Evolutionary conservation across 2,797 vertebrate species (phyloP), one percentile per base, ranked within the genome.

Genomic region (Pyrrhura leucotis): DNA sequence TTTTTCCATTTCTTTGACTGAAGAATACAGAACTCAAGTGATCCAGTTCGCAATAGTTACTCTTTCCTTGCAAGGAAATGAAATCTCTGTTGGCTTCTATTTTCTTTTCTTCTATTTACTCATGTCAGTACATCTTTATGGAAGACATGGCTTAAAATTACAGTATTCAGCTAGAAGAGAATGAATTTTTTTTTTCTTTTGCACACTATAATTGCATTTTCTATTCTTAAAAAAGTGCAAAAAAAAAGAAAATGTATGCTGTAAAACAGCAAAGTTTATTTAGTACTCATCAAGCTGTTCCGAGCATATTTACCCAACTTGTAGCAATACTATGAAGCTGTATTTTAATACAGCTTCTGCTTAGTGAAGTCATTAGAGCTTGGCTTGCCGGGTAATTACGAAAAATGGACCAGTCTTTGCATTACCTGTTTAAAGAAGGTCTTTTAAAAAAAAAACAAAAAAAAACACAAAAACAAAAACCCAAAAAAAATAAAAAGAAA

Each of bases 301-400:
- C 91, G 88, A 96, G 95, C 89, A 85, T 97, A 98, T 97, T 97
- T 97, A 97, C 95, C 95, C 96, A 95, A 96, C 93, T 93, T 96
- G 96, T 98, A 98, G 97, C 97, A 97, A 98, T 98, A 98, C 96
- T 97, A 95, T 88, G 95, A 96, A 97, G 96, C 89, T 96, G 95
- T 98, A 96, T 97, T 95, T 97, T 96, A 94, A 96, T 97, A 96
- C 96, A 96, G 94, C 96, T 98, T 98, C 97, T 71, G 95, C 98
- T 96, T 98, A 94, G 97, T 97, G 97, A 97, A 97, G 97, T 98
- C 98, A 97, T 98, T 98, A 98, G 97, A 98, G 98, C 97, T 98
- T 98, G 97, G 98, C 97, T 91, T 97, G 96, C 94, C 91, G 91
- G 96, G 91, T 96, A 95, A 96, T 96, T 92, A 97, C 94, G 23